These are phyloP conservation scores for Atherinomorus stipes DNA, from an alignment of 2,113 vertebrate species.

Conservation along the genomic window DNA sequence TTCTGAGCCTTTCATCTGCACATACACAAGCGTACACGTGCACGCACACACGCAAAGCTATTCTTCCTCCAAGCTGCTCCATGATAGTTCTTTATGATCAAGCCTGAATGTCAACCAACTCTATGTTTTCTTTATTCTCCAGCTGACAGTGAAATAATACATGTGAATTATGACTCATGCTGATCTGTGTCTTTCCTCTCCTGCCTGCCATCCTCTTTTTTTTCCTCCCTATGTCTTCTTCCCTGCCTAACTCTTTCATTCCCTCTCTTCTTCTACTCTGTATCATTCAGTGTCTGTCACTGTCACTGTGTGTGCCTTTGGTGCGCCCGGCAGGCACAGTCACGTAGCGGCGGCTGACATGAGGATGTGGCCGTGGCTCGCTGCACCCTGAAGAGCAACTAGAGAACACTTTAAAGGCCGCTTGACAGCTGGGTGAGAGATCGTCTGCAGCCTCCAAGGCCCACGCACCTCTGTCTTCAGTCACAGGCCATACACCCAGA, in stretches of 20 bases:
- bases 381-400: conserved; percentile 77
- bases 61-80: conserved; percentile 45
- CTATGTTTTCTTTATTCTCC: conserved; percentile 78
- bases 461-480: conserved; percentile 56
- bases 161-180: conserved; percentile 73
- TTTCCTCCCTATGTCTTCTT: conserved; percentile 25
- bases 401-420: conserved; percentile 78
- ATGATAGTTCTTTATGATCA: conserved; percentile 75
- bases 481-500: conserved; percentile 44
- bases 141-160: conserved; percentile 77
- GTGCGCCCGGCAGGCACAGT: conserved; percentile 75
- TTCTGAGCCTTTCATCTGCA: conserved; percentile 72
- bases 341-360: conserved; percentile 74
- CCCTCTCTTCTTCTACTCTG: conserved; percentile 61
- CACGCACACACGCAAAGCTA: conserved; percentile 4
- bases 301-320: conserved; percentile 66
- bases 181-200: conserved; percentile 43
- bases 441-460: conserved; percentile 58
- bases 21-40: not conserved
- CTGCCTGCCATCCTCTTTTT: conserved; percentile 50
- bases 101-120: conserved; percentile 71
- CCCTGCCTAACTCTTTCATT: conserved; percentile 43
- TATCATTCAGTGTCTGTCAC: conserved; percentile 76
- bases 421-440: conserved; percentile 76
- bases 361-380: conserved; percentile 75